Base-by-base conservation (phyloP, 1,140 invertebrate species). In the Homalodisca vitripennis region DNA sequence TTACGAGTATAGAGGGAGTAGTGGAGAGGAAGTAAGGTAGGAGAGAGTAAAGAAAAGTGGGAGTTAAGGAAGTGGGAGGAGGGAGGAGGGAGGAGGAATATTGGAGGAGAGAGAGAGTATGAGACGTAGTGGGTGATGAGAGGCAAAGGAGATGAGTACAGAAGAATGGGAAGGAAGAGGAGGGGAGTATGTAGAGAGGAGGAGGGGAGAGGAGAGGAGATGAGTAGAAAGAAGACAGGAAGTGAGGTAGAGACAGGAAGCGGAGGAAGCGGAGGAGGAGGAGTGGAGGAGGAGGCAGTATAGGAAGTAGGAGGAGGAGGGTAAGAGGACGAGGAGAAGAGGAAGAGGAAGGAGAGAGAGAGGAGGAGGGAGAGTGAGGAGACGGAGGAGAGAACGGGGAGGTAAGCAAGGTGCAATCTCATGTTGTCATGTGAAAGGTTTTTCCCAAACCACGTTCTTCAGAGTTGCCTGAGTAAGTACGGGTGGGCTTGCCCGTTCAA, bases 281-380 rank as follows among this genome's bases (percentile, higher is more conserved):
- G 32, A 26, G 24, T 31, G 29, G 20, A 41, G 41, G 63, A 65
- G 26, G 24, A 41, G 26, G 32, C 27, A 17, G 17, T 17, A 41
- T 29, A 65, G 32, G 10, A 26, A 34, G 32, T 34, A 32, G 20
- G 26, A 26, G 26, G 22, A 22, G 24, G 26, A 26, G 24, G 41
- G 63, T 2, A 41, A 26, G 32, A 65, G 63, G 34, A 41, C n/a
- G 32, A 31, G 32, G 51, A 53, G n/a, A 32, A 65, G 14, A 24
- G 26, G 32, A 22, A 41, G 63, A 13, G 26, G 20, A 17, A 34
- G 32, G 27, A 41, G n/a, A 22, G 41, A 32, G 20, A 41, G 34
- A 32, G 41, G 63, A n/a, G n/a, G n/a, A n/a, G n/a, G n/a, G n/a
- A n/a, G n/a, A n/a, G n/a, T n/a, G n/a, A n/a, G n/a, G n/a, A n/a